Base-by-base conservation (phyloP, 2,888 invertebrate genomes). In the Leucophora obtusa region DNA sequence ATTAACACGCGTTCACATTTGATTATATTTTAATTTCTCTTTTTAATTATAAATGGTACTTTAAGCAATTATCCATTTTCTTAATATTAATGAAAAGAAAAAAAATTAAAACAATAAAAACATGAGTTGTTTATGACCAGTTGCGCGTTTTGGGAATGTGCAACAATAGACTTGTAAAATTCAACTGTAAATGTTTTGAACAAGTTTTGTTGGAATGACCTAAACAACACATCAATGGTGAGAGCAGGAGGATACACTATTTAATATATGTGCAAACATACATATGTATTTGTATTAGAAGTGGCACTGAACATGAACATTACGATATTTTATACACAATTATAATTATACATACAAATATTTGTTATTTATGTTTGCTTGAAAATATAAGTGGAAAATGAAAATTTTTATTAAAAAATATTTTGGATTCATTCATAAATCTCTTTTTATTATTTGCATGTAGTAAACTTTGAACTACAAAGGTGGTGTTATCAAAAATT, bases 21-120 rank as follows among this genome's bases (percentile, higher is more conserved):
- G 59, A 71, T 65, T 65, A 60, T 53, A 63, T 65, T 59, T 11
- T 15, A 66, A 66, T 71, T 77, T 77, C 77, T 77, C 77, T 77
- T 77, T 76, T 70, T 7, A 28, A 43, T 59, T 59, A 6, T 28
- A 33, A 21, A 35, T 62, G 54, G 18, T 14, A 56, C 15, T 33
- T 56, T 56, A 38, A 54, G 5, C 54, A 50, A 24, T 60, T 24
- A 66, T 68, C n/a, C 18, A 18, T 28, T 21, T 60, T 28, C 68
- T 68, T 18, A 17, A 18, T n/a, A n/a, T 28, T 24, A 51, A 28
- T 7, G 4, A 63, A 56, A 35, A 38, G 9, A 50, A 62, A 24
- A 15, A 69, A 50, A 56, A 43, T 10, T 38, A n/a, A 18, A 0
- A 15, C 17, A 38, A 59, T 35, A 38, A 51, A 62, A 47, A 51